These are phyloP conservation scores for Vannuccia rotundouncinata DNA, from an alignment of 2,888 invertebrate species.

Conservation along the genomic window DNA sequence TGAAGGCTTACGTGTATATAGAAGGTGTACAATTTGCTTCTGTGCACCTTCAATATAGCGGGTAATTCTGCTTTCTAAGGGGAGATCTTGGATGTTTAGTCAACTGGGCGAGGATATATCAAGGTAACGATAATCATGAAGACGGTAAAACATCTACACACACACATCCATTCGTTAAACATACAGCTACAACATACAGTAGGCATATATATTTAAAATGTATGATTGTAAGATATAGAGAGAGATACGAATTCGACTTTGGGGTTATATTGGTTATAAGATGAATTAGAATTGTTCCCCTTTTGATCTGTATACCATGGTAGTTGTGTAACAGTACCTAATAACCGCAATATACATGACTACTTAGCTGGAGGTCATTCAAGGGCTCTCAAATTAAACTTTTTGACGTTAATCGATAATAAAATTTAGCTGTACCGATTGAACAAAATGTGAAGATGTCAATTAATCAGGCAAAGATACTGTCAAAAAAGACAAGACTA, in stretches of 20 bases:
- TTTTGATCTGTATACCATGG: too few relatives aligned
- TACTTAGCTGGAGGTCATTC: too few relatives aligned
- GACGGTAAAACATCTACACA: background rate
- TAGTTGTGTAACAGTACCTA: too few relatives aligned
- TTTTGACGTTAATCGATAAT: background rate
- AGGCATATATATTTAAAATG: too few relatives aligned
- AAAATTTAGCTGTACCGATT: background rate
- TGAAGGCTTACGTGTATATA: too few relatives aligned
- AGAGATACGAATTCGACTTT: background rate
- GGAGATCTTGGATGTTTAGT: background rate
- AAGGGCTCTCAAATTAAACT: too few relatives aligned
- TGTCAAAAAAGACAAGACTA: background rate
- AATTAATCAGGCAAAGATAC: background rate
- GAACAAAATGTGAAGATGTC: background rate
- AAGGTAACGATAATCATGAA: background rate
- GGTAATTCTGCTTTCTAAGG: background rate
- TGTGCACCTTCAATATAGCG: background rate
- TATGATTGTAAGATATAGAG: background rate
- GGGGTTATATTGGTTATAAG: too few relatives aligned
- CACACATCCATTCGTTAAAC: too few relatives aligned
- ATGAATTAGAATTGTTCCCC: too few relatives aligned
- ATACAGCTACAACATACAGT: background rate
- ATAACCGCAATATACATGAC: too few relatives aligned
- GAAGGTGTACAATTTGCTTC: too few relatives aligned
- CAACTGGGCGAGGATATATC: background rate